Conservation (phyloP, 2,888 invertebrate genomes). For the Petrolisthes manimaculis region DNA sequence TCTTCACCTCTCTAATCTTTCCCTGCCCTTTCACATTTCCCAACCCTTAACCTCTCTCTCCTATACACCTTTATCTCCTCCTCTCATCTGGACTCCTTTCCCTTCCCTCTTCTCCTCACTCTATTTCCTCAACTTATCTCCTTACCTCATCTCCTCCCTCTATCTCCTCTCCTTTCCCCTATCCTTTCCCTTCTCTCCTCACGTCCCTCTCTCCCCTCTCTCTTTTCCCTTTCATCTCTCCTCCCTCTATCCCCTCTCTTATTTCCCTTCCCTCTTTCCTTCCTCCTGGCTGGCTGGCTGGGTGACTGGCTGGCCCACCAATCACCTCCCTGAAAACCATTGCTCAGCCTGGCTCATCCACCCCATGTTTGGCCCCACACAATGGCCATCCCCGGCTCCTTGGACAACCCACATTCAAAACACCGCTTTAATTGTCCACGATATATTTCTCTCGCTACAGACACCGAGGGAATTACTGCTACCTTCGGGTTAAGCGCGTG, state of each 20-base stretch:
- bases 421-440: constrained; percentile 35
- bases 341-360: constrained; percentile 15
- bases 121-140: not conserved
- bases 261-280: not conserved
- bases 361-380: not conserved
- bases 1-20: not conserved
- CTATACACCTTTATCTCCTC: not conserved
- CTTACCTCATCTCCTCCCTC: not conserved
- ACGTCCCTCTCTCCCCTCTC: not conserved
- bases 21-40: not conserved
- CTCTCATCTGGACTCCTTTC: not conserved
- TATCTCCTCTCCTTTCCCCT: not conserved
- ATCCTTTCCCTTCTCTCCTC: not conserved
- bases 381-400: constrained; percentile 2
- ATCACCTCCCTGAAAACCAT: constrained; percentile 23
- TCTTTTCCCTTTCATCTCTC: not conserved
- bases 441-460: constrained; percentile 22
- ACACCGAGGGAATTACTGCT: constrained; percentile 20
- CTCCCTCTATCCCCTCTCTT: not conserved
- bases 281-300: not conserved
- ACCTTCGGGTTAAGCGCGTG: constrained; percentile 23
- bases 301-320: constrained; percentile 2
- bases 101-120: not conserved
- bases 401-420: constrained; percentile 14
- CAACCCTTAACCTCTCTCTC: not conserved